Evolutionary conservation across 2,113 vertebrate genomes (phyloP).

Genomic region (Mionectes macconnelli): DNA sequence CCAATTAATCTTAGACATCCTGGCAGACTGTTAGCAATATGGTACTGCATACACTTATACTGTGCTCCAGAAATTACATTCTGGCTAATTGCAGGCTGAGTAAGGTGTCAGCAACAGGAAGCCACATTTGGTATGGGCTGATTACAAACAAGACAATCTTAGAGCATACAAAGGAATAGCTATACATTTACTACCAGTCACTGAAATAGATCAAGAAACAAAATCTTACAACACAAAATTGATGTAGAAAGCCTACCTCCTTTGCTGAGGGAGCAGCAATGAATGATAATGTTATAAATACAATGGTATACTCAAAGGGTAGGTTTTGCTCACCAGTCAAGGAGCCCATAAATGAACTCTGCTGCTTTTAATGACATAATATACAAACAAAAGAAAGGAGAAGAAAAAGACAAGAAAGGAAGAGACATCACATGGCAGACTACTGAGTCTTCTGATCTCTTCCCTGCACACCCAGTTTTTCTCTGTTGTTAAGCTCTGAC

Average conservation of each 20-base stretch:
- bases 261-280: neutral
- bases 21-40: neutral
- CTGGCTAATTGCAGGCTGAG: neutral
- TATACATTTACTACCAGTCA: neutral
- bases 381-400: neutral
- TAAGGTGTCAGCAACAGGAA: neutral
- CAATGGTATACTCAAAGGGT: neutral
- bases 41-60: neutral
- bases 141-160: neutral
- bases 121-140: neutral
- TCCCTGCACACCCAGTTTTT: neutral
- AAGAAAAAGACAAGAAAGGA: neutral
- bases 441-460: neutral
- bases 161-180: neutral
- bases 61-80: neutral
- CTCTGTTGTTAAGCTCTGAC: neutral
- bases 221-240: neutral
- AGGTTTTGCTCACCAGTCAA: neutral
- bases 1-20: neutral
- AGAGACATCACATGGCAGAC: neutral
- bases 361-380: neutral
- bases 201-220: neutral
- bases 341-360: neutral
- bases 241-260: neutral
- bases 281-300: neutral